Evolutionary conservation across 2,113 vertebrate genomes (phyloP).

Genomic region (Lynx canadensis): DNA sequence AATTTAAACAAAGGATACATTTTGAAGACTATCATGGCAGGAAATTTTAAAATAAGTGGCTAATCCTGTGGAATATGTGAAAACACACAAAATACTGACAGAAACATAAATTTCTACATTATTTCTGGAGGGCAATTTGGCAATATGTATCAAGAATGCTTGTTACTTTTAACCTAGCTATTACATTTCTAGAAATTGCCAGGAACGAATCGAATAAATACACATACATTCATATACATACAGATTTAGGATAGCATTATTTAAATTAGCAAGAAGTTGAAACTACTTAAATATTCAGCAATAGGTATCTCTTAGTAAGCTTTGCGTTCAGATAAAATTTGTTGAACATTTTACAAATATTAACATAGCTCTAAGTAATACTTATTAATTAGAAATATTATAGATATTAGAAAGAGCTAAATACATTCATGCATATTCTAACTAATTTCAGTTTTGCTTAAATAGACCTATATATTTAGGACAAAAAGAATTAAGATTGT

Average conservation of each 20-base stretch:
- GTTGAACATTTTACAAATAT: not conserved
- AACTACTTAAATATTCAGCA: not conserved
- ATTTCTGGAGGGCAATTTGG: not conserved
- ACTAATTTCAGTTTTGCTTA: not conserved
- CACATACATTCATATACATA: not conserved
- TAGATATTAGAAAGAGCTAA: not conserved
- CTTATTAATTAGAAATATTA: not conserved
- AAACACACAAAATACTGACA: not conserved
- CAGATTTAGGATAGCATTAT: not conserved
- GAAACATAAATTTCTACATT: not conserved
- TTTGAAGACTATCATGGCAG: not conserved
- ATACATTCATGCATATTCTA: not conserved
- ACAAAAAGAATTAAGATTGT: not conserved
- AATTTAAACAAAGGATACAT: not conserved
- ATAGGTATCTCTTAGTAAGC: not conserved
- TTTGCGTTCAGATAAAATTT: not conserved
- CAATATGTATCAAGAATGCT: not conserved
- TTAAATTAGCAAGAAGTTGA: conserved; percentile 25
- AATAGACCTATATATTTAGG: not conserved
- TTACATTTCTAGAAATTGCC: not conserved
- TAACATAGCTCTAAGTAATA: not conserved
- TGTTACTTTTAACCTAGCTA: not conserved
- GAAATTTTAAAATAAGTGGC: not conserved
- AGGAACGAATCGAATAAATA: not conserved
- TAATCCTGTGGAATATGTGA: not conserved